A percentile compares a stretch with the other conserved stretches of the same genome.
Conservation (phyloP, 2,113 vertebrate species). For the Leptodactylus fuscus region DNA sequence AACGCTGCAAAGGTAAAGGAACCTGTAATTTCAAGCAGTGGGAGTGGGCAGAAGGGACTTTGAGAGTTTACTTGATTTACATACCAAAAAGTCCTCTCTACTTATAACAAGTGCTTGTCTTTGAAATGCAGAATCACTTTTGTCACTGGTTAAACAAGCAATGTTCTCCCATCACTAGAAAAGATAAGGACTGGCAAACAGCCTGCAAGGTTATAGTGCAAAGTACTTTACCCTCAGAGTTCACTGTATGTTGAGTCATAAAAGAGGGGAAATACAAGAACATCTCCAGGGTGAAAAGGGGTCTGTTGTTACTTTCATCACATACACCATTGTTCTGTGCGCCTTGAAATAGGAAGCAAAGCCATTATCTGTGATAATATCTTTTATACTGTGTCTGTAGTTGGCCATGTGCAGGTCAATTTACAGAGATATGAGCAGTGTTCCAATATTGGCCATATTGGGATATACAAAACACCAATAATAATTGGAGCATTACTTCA, state of each 20-base stretch:
- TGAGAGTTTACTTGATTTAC: constrained; percentile 66
- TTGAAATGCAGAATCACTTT: constrained; percentile 68
- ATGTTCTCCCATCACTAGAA: constrained; percentile 14
- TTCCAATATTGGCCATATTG: neutral
- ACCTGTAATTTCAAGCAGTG: constrained; percentile 61
- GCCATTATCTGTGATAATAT: neutral
- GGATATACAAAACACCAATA: too few relatives aligned
- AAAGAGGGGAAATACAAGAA: neutral
- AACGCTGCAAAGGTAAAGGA: constrained; percentile 63
- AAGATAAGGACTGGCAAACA: constrained; percentile 5
- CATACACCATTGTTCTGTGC: neutral
- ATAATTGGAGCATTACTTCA: neutral
- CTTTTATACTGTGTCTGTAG: neutral
- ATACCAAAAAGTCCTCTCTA: constrained; percentile 66
- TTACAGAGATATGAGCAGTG: neutral
- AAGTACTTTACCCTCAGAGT: neutral
- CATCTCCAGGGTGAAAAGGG: neutral
- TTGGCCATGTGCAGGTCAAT: neutral
- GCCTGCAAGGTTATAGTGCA: neutral
- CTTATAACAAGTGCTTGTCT: constrained; percentile 62
- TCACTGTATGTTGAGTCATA: neutral
- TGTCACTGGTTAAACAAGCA: constrained; percentile 54
- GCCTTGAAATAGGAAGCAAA: neutral
- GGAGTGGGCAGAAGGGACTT: constrained; percentile 50
- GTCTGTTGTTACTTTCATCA: neutral